Percentiles rank a stretch among this genome's conserved stretches.
These are phyloP conservation scores for Cossypha heuglini DNA, from an alignment of 2,797 vertebrate genomes.

Conservation along the genomic window DNA sequence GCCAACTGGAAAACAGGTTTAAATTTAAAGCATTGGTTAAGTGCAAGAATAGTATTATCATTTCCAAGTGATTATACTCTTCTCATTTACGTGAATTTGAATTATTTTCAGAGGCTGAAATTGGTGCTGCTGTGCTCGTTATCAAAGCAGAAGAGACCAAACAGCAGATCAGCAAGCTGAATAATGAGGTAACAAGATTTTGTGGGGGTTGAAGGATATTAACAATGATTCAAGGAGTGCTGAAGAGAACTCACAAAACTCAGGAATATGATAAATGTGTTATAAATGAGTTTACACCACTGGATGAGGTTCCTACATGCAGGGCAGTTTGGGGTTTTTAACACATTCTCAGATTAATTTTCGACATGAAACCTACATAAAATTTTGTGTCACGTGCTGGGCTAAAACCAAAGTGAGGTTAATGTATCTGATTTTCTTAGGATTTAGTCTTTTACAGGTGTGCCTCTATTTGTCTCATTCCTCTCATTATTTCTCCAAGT, in stretches of 20 bases:
- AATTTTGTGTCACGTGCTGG: background rate
- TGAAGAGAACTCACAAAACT: background rate
- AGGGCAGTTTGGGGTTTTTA: background rate
- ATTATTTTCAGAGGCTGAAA: slow-evolving; percentile 77
- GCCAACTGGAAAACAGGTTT: background rate
- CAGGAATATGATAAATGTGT: background rate
- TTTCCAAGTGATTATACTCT: background rate
- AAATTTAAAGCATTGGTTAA: background rate
- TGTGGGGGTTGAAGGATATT: background rate
- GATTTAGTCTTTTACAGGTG: background rate
- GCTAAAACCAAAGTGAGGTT: background rate
- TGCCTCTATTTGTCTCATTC: background rate
- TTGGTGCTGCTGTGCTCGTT: slow-evolving; percentile 86
- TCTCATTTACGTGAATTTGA: background rate
- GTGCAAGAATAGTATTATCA: background rate
- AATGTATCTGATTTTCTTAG: background rate
- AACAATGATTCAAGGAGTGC: background rate
- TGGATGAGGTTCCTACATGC: background rate
- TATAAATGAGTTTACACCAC: background rate
- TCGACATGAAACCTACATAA: background rate
- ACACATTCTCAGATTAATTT: background rate
- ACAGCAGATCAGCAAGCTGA: slow-evolving; percentile 87
- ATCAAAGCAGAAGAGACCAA: slow-evolving; percentile 93
- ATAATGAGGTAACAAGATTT: slow-evolving; percentile 84
- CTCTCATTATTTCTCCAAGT: background rate